Base-by-base conservation (phyloP, 1,140 invertebrate species). In the Drosophila kanapiae region DNA sequence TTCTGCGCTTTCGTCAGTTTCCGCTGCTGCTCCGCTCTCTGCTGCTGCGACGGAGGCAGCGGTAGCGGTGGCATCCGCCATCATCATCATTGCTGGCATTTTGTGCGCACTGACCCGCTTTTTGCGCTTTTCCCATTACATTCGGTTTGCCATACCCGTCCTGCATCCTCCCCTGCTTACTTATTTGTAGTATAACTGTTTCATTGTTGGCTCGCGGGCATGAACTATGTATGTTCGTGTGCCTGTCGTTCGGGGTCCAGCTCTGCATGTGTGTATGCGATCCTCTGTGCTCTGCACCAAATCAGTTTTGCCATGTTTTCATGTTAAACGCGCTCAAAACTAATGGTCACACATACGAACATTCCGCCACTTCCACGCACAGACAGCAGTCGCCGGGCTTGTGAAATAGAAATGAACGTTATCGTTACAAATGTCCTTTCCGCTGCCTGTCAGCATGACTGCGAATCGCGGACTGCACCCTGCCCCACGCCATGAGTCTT, bases 131-230 rank as follows among this genome's bases (percentile, higher is more conserved):
- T 83, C 80, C 84, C 80, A 88, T 87, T 87, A 87, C 83, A 83
- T 87, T 85, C 70, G 76, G 72, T 80, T 80, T 80, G 80, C 83
- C 60, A 77, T 87, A 56, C 67, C 42, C 42, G 23, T 35, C 23
- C 42, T 33, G n/a, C 42, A 31, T n/a, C 11, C 11, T 29, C 67
- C 48, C 79, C 70, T 69, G 70, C 76, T 83, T 83, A 88, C 83
- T 86, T 87, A 87, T 87, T 88, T 87, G 88, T 80, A 88, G 84
- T 88, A 87, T 87, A 87, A 88, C 84, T 84, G 84, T 88, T 87
- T 87, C 84, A 88, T 83, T 88, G 84, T 87, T 87, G 84, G 84
- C 85, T 68, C 65, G 72, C 77, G 85, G 84, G 74, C 85, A 84
- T 87, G 80, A 87, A 88, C 83, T 83, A 84, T 83, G 3, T 23